Percentiles rank a stretch among this genome's conserved stretches.
Evolutionary conservation across 2,888 invertebrate species (phyloP).

Genomic region (Cantharis lateralis): DNA sequence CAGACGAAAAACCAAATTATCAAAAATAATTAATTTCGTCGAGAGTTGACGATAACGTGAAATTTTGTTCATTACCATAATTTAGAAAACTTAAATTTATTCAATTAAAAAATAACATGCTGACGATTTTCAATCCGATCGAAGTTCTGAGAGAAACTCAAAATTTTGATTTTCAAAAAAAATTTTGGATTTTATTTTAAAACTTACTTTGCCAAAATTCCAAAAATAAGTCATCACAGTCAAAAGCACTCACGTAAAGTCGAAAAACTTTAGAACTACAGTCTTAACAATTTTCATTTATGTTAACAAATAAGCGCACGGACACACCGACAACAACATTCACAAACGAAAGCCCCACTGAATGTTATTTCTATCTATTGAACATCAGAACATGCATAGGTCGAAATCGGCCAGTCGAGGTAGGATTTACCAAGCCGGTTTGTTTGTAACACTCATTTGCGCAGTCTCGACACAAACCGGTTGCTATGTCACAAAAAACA

Average conservation of each 20-base stretch:
- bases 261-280: background rate
- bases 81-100: background rate
- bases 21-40: background rate
- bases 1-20: background rate
- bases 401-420: background rate
- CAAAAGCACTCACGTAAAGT: background rate
- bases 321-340: background rate
- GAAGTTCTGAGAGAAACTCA: background rate
- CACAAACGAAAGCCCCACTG: background rate
- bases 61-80: background rate
- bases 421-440: background rate
- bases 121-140: background rate
- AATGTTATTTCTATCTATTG: conserved; percentile 2
- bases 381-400: background rate
- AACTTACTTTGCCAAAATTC: background rate
- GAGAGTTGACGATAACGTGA: background rate
- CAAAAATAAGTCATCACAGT: background rate
- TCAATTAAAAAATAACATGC: background rate
- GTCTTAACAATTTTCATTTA: background rate
- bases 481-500: conserved; percentile 4
- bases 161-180: background rate
- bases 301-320: background rate
- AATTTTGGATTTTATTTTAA: background rate
- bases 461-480: background rate
- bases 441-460: background rate